phyloP scores from a whole-genome alignment of 2,113 vertebrate species.

The Phasianus colchicus region DNA sequence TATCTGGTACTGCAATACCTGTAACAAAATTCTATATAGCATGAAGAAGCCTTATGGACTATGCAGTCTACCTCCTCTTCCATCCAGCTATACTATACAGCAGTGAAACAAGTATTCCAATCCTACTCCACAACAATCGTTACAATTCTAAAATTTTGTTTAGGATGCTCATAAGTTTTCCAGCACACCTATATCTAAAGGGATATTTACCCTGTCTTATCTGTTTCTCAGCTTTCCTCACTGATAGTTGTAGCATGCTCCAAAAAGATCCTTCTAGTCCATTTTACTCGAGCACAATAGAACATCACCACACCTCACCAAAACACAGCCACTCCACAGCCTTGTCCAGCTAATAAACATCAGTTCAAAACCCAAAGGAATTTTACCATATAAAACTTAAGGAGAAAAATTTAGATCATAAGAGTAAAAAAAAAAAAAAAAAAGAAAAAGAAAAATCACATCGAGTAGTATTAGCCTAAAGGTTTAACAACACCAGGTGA shows the following conservation, averaged over 20 bases:
- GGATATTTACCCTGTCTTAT: not conserved
- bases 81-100: not conserved
- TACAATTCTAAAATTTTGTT: not conserved
- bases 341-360: not conserved
- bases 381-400: not conserved
- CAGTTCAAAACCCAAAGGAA: not conserved
- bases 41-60: not conserved
- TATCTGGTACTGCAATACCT: not conserved
- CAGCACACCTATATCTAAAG: not conserved
- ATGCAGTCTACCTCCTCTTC: not conserved
- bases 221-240: not conserved
- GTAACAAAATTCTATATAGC: not conserved
- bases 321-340: not conserved
- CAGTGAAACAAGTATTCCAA: not conserved
- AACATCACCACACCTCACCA: not conserved
- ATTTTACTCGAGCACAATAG: not conserved
- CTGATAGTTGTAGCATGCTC: not conserved
- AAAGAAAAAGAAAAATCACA: not conserved
- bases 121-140: not conserved
- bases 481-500: not conserved
- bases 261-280: not conserved
- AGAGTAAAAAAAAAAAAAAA: not conserved
- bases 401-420: not conserved
- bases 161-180: not conserved
- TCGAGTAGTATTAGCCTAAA: not conserved